Evolutionary conservation across 1,140 invertebrate species (phyloP).

Genomic region (Pseudachorutes palmiensis): DNA sequence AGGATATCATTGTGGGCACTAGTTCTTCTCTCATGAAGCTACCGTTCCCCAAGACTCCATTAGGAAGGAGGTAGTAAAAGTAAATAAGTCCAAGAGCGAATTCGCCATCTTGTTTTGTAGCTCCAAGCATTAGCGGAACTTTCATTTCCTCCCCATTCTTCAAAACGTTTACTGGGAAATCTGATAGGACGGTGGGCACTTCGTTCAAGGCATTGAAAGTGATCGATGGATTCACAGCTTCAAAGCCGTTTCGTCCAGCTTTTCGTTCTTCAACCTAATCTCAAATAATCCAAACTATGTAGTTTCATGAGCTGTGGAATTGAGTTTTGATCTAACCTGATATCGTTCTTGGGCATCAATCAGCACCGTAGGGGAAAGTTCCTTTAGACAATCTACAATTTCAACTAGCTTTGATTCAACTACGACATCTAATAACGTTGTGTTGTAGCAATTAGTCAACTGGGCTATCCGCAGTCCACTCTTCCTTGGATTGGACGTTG

Average conservation of each 20-base stretch:
- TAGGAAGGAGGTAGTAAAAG: constrained; percentile 7
- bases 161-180: constrained; percentile 11
- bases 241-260: constrained; percentile 9
- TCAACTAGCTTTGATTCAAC: neutral
- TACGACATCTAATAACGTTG: neutral
- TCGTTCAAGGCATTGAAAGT: neutral
- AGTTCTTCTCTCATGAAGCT: neutral
- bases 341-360: neutral
- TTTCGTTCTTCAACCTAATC: constrained; percentile 3
- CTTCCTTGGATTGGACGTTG: neutral
- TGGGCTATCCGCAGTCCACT: neutral
- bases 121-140: constrained; percentile 10
- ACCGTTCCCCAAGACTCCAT: neutral
- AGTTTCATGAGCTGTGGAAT: no score
- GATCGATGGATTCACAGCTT: neutral
- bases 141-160: neutral
- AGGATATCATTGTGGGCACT: neutral
- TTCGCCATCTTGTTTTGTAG: constrained; percentile 15
- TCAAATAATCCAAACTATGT: no score
- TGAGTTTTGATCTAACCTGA: neutral
- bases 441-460: constrained; percentile 3
- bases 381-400: constrained; percentile 1
- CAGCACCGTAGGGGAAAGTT: neutral
- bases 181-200: neutral
- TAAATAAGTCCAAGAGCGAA: neutral